Conservation (phyloP, 2,888 invertebrate genomes). For the Nowickia ferox region DNA sequence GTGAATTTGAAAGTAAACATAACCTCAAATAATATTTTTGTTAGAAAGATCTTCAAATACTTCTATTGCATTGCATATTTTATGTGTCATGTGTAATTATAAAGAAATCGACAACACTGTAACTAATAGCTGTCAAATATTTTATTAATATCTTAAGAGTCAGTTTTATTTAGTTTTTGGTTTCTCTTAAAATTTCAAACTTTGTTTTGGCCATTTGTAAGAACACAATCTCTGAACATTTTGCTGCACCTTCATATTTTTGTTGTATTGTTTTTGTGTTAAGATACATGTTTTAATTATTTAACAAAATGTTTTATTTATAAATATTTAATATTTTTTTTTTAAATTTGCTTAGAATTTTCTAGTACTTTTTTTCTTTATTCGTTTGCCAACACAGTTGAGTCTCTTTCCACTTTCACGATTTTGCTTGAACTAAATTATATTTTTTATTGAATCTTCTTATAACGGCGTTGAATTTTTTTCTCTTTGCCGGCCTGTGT, state of each 20-base stretch:
- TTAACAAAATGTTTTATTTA: background rate
- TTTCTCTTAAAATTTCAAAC: background rate
- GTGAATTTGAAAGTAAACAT: too few species aligned
- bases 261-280: constrained; percentile 45
- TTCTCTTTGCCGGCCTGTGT: background rate
- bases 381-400: background rate
- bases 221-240: constrained; percentile 29
- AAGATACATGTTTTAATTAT: constrained; percentile 27
- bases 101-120: too few species aligned
- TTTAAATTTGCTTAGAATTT: constrained; percentile 16
- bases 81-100: too few species aligned
- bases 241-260: constrained; percentile 51
- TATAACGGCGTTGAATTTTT: background rate
- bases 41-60: too few species aligned
- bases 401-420: constrained; percentile 50
- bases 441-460: background rate
- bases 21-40: too few species aligned
- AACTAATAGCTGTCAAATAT: background rate
- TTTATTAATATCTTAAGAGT: background rate
- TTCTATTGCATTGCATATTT: too few species aligned
- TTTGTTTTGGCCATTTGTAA: background rate
- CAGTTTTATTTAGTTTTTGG: too few species aligned
- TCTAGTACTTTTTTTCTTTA: background rate
- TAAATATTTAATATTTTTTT: background rate
- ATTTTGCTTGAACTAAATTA: constrained; percentile 44